Evolutionary conservation across 2,113 vertebrate genomes (phyloP).

Genomic region (Entelurus aequoreus): DNA sequence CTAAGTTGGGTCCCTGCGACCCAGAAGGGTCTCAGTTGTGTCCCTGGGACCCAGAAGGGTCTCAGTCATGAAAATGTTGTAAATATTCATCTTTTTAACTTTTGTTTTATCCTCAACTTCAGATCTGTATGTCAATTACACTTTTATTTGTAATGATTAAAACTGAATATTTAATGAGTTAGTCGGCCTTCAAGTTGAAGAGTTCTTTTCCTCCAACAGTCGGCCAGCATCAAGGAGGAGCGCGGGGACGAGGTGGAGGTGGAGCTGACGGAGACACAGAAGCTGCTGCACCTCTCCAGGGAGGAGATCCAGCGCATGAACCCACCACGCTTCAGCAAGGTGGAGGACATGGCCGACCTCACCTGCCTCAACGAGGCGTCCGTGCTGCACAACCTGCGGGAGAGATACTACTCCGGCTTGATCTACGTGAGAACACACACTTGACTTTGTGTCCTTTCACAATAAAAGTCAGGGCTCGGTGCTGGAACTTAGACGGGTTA

Average conservation of each 20-base stretch:
- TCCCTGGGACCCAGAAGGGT: too few relatives aligned
- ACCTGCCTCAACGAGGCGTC: constrained; percentile 81
- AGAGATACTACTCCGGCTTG: constrained; percentile 77
- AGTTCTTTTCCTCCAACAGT: constrained; percentile 40
- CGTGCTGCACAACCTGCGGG: constrained; percentile 77
- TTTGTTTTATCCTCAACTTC: too few relatives aligned
- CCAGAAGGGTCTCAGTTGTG: too few relatives aligned
- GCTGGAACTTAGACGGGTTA: too few relatives aligned
- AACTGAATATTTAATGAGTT: too few relatives aligned
- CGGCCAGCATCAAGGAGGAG: constrained; percentile 74
- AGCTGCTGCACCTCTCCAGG: constrained; percentile 66
- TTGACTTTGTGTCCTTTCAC: too few relatives aligned
- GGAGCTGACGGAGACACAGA: constrained; percentile 74
- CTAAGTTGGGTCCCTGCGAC: too few relatives aligned
- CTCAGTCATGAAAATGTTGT: too few relatives aligned
- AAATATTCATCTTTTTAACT: too few relatives aligned
- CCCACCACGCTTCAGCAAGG: constrained; percentile 78
- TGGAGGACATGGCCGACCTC: constrained; percentile 81
- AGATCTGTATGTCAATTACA: too few relatives aligned
- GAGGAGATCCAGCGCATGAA: constrained; percentile 81
- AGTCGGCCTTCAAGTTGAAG: background rate
- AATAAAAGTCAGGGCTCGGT: too few relatives aligned
- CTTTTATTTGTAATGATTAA: too few relatives aligned
- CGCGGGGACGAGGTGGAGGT: constrained; percentile 75
- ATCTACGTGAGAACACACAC: constrained; percentile 69